Evolutionary conservation across 2,113 vertebrate species (phyloP), one percentile per base, ranked within the genome.

Genomic region (Lepus europaeus): DNA sequence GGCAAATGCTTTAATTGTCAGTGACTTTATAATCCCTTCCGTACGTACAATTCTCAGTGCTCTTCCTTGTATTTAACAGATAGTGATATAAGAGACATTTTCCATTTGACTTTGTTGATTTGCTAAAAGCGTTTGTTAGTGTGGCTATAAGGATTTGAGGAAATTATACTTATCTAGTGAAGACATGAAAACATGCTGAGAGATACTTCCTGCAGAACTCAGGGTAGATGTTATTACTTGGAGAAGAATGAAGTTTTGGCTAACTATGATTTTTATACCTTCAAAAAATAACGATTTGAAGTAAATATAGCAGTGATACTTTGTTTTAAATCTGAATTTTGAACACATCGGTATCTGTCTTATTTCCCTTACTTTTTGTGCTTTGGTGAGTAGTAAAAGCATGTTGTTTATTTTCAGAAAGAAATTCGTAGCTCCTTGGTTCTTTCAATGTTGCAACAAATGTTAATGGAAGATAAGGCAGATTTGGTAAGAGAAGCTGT

Each of bases 401-500:
- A 2, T 95, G 3, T 96, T 66, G 0, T 72, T 97, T 96, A 31
- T 80, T 97, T 98, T 95, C 98, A 99, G 99, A 99, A 99, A 96
- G 99, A 99, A 98, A 99, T 99, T 70, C 99, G 99, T 95, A 99
- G 99, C 98, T 99, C 99, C 0, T 98, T 99, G 97, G 99, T 99
- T 84, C 98, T 99, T 96, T 99, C 99, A 95, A 99, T 99, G 99
- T 97, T 99, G 96, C 99, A 99, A 97, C 99, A 99, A 98, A 99
- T 99, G 99, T 98, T 99, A 79, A 98, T 99, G 96, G 99, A 99
- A 98, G 99, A 99, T 97, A 99, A 99, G 97, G 99, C 99, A 5
- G 99, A 99, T 98, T 98, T 99, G 98, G 99, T 99, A 96, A 98
- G 99, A 98, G 99, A 99, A 98, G 99, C 99, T 79, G 99, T 99